Evolutionary conservation across 2,797 vertebrate species (phyloP).

Genomic region (Taeniopygia guttata): DNA sequence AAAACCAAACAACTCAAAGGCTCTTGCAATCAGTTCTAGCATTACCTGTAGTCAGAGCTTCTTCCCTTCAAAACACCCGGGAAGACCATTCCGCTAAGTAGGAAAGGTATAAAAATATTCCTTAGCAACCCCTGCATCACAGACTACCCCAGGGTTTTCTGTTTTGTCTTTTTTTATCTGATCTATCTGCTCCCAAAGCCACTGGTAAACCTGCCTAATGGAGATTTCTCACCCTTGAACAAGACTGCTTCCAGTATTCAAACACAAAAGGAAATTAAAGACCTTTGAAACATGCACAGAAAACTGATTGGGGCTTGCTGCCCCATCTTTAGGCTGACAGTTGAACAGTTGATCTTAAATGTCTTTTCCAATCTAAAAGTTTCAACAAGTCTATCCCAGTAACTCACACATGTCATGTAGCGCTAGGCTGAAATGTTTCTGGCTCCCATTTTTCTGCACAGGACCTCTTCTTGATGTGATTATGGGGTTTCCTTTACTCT

Average conservation of each 20-base stretch:
- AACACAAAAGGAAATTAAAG: neutral
- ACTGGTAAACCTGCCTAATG: neutral
- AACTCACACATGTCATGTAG: neutral
- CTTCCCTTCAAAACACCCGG: neutral
- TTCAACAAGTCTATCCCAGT: neutral
- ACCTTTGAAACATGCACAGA: accelerated
- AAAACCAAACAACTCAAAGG: neutral
- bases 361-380: neutral
- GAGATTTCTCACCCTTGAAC: neutral
- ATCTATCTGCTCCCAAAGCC: neutral
- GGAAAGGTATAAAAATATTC: neutral
- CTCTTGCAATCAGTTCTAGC: neutral
- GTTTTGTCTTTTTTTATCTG: accelerated
- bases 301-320: neutral
- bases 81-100: neutral
- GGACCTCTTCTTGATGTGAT: neutral
- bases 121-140: neutral
- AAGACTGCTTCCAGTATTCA: neutral
- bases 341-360: neutral
- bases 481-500: neutral
- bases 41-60: neutral
- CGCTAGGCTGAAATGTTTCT: neutral
- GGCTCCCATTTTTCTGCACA: neutral
- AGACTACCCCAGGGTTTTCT: neutral
- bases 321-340: no score